A percentile compares a stretch with the other conserved stretches of the same genome.
phyloP scores from a whole-genome alignment of 2,113 vertebrate genomes.

The Chaetorhynchus papuensis region DNA sequence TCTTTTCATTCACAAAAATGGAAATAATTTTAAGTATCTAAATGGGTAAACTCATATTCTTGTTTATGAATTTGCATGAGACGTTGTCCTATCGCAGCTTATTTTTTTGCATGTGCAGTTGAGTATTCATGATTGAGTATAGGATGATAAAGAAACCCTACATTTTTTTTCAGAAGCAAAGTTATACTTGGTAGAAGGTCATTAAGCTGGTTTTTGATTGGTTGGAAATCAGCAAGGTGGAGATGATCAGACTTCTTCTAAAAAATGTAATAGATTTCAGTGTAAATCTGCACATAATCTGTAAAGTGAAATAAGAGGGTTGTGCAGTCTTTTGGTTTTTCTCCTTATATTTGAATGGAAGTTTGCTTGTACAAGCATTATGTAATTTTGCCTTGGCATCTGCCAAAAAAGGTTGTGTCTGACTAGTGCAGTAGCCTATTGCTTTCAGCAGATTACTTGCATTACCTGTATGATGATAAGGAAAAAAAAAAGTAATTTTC shows the following conservation, averaged over 20 bases:
- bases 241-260: slow-evolving; percentile 47
- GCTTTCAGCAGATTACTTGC: slow-evolving; percentile 54
- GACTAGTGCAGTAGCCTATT: slow-evolving; percentile 9
- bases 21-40: slow-evolving; percentile 51
- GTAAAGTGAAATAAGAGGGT: slow-evolving; percentile 43
- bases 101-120: slow-evolving; percentile 46
- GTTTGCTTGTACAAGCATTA: not conserved
- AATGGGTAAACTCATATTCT: slow-evolving; percentile 45
- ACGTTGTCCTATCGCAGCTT: slow-evolving; percentile 52
- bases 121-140: slow-evolving; percentile 52
- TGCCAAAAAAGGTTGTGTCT: slow-evolving; percentile 46
- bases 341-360: slow-evolving; percentile 50
- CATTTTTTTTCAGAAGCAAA: slow-evolving; percentile 50
- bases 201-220: slow-evolving; percentile 54
- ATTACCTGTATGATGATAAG: slow-evolving; percentile 48
- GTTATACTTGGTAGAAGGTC: slow-evolving; percentile 41
- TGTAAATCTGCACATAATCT: slow-evolving; percentile 49
- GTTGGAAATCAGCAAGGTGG: slow-evolving; percentile 47
- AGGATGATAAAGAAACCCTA: slow-evolving; percentile 50
- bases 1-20: slow-evolving; percentile 69
- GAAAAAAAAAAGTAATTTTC: slow-evolving; percentile 27
- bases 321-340: slow-evolving; percentile 45
- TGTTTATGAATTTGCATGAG: slow-evolving; percentile 55
- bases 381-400: slow-evolving; percentile 29
- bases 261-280: slow-evolving; percentile 23